Percentiles rank a stretch among this genome's conserved stretches.
These are phyloP conservation scores for Sarotherodon lohbergeri DNA, from an alignment of 2,113 vertebrate genomes.

Conservation along the genomic window DNA sequence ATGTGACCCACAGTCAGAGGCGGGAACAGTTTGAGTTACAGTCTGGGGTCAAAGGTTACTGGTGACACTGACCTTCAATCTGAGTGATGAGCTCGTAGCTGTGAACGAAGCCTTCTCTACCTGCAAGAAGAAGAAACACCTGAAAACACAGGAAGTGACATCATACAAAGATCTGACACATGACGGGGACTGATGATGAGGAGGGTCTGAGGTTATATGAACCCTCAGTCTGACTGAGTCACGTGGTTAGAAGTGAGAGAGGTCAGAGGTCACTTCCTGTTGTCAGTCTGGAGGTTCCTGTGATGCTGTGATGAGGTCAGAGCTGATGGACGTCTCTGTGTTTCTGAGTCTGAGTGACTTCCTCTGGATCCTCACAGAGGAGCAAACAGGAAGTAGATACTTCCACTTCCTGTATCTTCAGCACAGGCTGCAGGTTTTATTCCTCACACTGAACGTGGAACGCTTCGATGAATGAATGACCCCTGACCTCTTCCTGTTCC, in stretches of 20 bases:
- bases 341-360: neutral
- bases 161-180: neutral
- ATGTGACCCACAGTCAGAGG: neutral
- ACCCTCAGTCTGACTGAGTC: neutral
- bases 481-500: neutral
- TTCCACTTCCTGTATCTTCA: neutral
- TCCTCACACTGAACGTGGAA: neutral
- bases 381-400: rapidly evolving
- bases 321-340: neutral
- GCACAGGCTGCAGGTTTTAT: rapidly evolving
- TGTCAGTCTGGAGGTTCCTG: neutral
- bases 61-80: constrained; percentile 75
- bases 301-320: neutral
- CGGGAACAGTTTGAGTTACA: neutral
- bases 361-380: neutral
- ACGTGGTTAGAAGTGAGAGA: rapidly evolving
- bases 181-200: neutral
- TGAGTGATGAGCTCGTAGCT: constrained; percentile 84
- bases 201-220: rapidly evolving
- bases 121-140: constrained; percentile 38
- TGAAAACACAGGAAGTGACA: neutral
- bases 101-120: constrained; percentile 79
- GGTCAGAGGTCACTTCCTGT: neutral
- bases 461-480: neutral
- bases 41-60: neutral